Evolutionary conservation across 1,140 invertebrate genomes (phyloP).

Genomic region (Tribolium castaneum): DNA sequence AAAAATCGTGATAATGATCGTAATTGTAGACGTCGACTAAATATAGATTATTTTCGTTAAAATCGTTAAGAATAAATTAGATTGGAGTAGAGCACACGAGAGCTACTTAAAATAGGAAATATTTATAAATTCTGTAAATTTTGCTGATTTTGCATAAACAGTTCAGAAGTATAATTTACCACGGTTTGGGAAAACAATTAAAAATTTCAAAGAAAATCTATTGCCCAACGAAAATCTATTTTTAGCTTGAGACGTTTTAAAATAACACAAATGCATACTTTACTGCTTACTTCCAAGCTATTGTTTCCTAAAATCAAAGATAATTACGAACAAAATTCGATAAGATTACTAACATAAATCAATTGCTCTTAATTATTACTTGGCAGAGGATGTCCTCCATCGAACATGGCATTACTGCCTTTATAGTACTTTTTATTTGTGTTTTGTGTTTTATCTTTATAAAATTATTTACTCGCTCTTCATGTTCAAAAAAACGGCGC

Average conservation of each 20-base stretch:
- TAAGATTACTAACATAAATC: constrained; percentile 15
- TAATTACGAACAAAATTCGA: constrained; percentile 9
- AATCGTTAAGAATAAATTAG: no score
- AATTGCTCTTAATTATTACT: background rate
- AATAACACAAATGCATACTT: background rate
- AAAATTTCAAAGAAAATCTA: no score
- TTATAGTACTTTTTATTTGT: constrained; percentile 2
- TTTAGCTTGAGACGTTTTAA: background rate
- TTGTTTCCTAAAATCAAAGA: constrained; percentile 3
- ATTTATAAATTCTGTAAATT: no score
- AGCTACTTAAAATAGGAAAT: no score
- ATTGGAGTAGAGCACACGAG: no score
- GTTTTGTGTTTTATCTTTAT: background rate
- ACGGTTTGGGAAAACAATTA: background rate
- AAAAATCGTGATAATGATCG: no score
- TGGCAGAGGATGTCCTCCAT: constrained; percentile 8
- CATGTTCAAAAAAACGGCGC: background rate
- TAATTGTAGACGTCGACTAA: no score
- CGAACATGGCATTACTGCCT: background rate
- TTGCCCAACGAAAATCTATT: background rate
- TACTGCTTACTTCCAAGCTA: background rate
- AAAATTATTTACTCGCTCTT: background rate
- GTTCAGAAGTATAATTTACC: background rate
- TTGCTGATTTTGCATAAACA: background rate
- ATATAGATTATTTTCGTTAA: no score